Evolutionary conservation across 1,140 invertebrate species (phyloP), one percentile per base, ranked within the genome.

Genomic region (Drosophila sp.): DNA sequence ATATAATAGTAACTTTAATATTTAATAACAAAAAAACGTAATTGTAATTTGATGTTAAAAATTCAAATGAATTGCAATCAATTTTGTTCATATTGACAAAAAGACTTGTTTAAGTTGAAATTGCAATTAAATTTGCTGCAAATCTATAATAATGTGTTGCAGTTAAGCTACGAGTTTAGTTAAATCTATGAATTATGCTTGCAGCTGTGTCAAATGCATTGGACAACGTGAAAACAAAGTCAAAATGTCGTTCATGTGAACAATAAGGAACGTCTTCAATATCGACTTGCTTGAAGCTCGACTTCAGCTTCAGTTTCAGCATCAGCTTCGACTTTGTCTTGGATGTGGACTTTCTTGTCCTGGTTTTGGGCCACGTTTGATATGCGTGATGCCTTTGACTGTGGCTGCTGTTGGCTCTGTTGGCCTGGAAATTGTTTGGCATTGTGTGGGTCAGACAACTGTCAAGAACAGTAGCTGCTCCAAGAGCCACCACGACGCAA

Each of bases 401-500:
- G 32, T 38, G 27, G 13, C 21, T n/a, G 27, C 13, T 13, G 7
- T 14, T 72, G 27, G 13, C 46, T 25, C 21, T 21, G n/a, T 34
- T 63, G 41, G 61, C 32, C 57, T 27, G 62, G 36, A 72, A 63
- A 72, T 70, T 70, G 45, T 59, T 70, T 62, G 74, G 57, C 80
- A 76, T 78, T 82, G 65, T 78, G 34, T 51, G 63, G 77, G 62
- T 64, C 75, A 78, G 38, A 36, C 65, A 66, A 75, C 69, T 80
- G 79, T 69, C 77, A 57, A 38, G 25, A 43, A 27, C 73, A 58
- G 51, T 50, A 41, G 18, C 32, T 34, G 48, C 54, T 11, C 18
- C 21, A 16, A 18, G 8, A 16, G 36, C 4, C 38, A 8, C 38
- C 16, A 29, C 11, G 9, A n/a, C n/a, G 53, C 21, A 65, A 48